Conservation (phyloP, 2,888 invertebrate species). For the Protophormia terraenovae region DNA sequence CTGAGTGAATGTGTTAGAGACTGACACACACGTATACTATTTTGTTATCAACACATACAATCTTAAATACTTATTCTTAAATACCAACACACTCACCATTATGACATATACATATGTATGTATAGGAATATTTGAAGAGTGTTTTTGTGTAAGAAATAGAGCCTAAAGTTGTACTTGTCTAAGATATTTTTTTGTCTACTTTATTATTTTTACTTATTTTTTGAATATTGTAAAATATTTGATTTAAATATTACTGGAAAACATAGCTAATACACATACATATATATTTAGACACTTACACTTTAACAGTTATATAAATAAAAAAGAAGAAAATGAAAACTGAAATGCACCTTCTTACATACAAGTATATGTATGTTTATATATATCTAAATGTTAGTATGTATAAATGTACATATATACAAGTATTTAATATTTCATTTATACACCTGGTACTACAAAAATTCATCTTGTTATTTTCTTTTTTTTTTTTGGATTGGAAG, state of each 20-base stretch:
- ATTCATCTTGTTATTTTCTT: neutral
- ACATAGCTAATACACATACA: slow-evolving; percentile 13
- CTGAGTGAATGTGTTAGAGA: neutral
- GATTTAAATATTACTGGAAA: slow-evolving; percentile 51
- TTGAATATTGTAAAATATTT: slow-evolving; percentile 43
- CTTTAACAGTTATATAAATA: neutral
- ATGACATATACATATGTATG: neutral
- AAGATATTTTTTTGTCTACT: neutral
- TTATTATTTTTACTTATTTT: neutral
- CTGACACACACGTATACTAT: slow-evolving; percentile 23
- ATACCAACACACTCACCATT: neutral
- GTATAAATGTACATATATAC: too few relatives aligned
- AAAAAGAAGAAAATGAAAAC: slow-evolving; percentile 7
- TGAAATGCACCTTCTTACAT: neutral
- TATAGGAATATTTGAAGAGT: neutral
- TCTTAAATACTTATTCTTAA: slow-evolving; percentile 3
- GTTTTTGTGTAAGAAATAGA: neutral
- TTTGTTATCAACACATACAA: slow-evolving; percentile 18
- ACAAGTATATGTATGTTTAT: too few relatives aligned
- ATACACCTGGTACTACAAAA: slow-evolving; percentile 25
- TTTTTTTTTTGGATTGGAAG: slow-evolving; percentile 7
- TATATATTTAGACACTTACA: neutral
- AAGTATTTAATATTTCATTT: slow-evolving; percentile 26
- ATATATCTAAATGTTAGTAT: too few relatives aligned
- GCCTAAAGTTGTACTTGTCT: slow-evolving; percentile 54